phyloP scores from a whole-genome alignment of 2,888 invertebrate genomes.

The Hetaerina titia region DNA sequence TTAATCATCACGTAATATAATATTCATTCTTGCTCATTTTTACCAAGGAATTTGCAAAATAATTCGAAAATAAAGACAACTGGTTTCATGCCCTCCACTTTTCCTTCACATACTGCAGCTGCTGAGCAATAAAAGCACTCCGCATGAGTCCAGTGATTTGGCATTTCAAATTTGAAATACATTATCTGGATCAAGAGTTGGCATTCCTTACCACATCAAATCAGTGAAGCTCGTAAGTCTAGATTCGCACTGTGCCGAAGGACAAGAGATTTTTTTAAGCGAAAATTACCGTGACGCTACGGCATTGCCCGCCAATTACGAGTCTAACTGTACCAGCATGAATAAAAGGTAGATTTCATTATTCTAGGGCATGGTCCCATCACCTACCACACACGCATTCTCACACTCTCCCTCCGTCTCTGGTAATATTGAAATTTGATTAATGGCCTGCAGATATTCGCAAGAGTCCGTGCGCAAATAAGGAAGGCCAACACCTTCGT shows the following conservation, averaged over 20 bases:
- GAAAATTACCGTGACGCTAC: background rate
- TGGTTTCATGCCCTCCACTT: background rate
- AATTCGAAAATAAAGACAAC: background rate
- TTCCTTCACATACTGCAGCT: background rate
- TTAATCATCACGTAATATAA: background rate
- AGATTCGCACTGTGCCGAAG: background rate
- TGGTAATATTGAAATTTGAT: background rate
- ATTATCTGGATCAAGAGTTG: background rate
- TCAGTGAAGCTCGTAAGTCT: background rate
- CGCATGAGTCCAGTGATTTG: background rate
- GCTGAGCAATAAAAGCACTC: background rate
- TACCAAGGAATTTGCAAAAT: background rate
- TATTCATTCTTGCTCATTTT: background rate
- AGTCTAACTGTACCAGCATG: background rate
- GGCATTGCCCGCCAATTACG: background rate
- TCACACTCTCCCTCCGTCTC: background rate
- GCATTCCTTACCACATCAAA: background rate
- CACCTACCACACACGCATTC: background rate
- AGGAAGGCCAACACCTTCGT: background rate
- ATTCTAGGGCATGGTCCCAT: background rate
- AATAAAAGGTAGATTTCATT: background rate
- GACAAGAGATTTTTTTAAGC: background rate
- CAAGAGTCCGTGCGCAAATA: background rate
- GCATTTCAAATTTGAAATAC: background rate
- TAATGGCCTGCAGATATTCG: conserved; percentile 22